Percentiles rank a stretch among this genome's conserved stretches.
phyloP scores from a whole-genome alignment of 2,113 vertebrate species.

The Amphiprion percula region DNA sequence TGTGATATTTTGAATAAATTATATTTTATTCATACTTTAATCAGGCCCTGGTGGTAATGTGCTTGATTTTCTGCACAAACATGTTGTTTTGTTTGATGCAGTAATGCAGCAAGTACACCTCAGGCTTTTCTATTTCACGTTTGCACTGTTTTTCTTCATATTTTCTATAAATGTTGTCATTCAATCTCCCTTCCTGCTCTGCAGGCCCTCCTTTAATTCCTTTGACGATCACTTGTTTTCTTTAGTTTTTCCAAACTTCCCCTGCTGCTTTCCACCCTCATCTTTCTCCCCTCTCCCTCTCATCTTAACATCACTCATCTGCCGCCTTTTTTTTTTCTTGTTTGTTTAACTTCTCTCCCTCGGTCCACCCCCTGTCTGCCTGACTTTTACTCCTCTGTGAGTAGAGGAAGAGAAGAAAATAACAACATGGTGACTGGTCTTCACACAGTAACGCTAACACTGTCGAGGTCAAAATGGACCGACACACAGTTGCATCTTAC shows the following conservation, averaged over 20 bases:
- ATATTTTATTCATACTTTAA: conserved; percentile 65
- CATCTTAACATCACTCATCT: conserved; percentile 61
- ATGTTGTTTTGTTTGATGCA: conserved; percentile 63
- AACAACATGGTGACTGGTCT: conserved; percentile 48
- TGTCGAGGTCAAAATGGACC: conserved; percentile 1
- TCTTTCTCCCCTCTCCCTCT: conserved; percentile 33
- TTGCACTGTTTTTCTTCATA: conserved; percentile 14
- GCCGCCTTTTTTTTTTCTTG: conserved; percentile 24
- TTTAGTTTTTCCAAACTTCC: conserved; percentile 46
- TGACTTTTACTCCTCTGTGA: conserved; percentile 53
- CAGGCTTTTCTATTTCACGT: conserved; percentile 52
- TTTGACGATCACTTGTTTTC: conserved; percentile 67
- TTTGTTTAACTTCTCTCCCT: conserved; percentile 59
- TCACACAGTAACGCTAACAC: conserved; percentile 41
- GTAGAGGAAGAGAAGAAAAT: conserved; percentile 56
- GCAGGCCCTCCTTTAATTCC: conserved; percentile 53
- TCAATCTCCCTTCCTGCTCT: conserved; percentile 39
- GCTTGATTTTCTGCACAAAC: conserved; percentile 60
- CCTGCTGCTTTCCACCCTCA: conserved; percentile 45
- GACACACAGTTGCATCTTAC: conserved; percentile 1
- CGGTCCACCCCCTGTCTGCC: conserved; percentile 41
- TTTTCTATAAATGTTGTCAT: conserved; percentile 56
- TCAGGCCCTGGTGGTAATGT: conserved; percentile 34
- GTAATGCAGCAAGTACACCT: conserved; percentile 38
- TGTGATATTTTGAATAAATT: conserved; percentile 43